Base-by-base conservation (phyloP, 2,888 invertebrate species). In the Eristalinus aeneus region DNA sequence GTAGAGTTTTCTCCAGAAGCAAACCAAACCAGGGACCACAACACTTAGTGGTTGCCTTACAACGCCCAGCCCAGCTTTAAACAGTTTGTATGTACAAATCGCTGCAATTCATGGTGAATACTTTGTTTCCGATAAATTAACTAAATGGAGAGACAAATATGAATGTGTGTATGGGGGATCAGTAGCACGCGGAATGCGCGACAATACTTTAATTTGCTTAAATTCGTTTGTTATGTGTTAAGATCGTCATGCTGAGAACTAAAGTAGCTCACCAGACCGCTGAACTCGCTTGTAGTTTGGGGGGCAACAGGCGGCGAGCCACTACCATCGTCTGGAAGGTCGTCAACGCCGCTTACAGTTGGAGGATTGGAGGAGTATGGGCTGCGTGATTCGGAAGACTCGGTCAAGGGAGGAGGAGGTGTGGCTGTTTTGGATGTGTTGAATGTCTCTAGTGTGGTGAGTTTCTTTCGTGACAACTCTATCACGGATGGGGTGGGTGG, bases 211-310 rank as follows among this genome's bases (percentile, higher is more conserved):
- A 74, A 74, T 88, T 88, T 81, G 88, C 87, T 68, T 84, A 88
- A 80, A 89, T 86, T 90, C 89, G 90, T 89, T 91, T 93, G 93
- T 94, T 95, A 96, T 93, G 95, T 95, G 92, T 97, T 97, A 90
- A 97, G 94, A 93, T 97, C 97, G 91, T 97, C 97, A 92, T 97
- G 95, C 92, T 97, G 97, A 91, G 97, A 97, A 89, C 97, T 97
- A 93, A 97, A 97, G 93, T 98, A 98, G 92, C 97, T 97, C 80
- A 97, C 97, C 89, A 98, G 94, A 4, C 97, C 97, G 53, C 97
- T 97, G 92, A 97, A 97, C 91, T 97, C 97, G 65, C 97, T 95
- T 84, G 94, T 88, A 20, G 88, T 92, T 31, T 93, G 84, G 0
- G 80, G 54, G 93, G 80, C 53, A 9, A 65, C 20, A 12, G 60